Evolutionary conservation across 2,113 vertebrate species (phyloP).

Genomic region (Salvelinus alpinus): DNA sequence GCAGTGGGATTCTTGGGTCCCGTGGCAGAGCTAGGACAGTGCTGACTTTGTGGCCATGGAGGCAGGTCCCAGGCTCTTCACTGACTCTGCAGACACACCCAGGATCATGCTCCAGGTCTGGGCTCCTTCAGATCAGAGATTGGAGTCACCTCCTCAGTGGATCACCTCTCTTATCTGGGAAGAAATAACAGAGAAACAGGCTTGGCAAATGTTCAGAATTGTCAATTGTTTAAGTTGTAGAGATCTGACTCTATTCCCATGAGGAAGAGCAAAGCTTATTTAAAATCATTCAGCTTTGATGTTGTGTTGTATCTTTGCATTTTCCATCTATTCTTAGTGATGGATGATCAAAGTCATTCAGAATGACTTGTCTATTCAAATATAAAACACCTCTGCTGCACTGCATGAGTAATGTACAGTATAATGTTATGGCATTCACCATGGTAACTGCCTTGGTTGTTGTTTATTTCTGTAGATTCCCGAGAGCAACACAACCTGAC

Average conservation of each 20-base stretch:
- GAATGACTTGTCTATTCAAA: neutral
- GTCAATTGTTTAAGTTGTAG: conserved; percentile 33
- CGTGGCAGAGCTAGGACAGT: conserved; percentile 15
- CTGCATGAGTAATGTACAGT: too few relatives aligned
- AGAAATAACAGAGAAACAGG: conserved; percentile 39
- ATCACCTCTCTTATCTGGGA: conserved; percentile 56
- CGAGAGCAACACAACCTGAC: too few relatives aligned
- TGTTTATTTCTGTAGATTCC: too few relatives aligned
- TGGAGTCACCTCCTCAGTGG: conserved; percentile 20
- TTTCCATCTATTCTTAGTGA: neutral
- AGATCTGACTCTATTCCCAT: conserved; percentile 21
- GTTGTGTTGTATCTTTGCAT: conserved; percentile 22
- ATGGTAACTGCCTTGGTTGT: too few relatives aligned
- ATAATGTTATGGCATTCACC: too few relatives aligned
- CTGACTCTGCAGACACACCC: conserved; percentile 52
- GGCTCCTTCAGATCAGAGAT: conserved; percentile 51
- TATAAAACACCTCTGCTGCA: neutral
- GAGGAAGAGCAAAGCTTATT: conserved; percentile 9
- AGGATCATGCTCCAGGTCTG: conserved; percentile 50
- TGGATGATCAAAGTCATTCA: neutral
- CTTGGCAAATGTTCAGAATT: conserved; percentile 27
- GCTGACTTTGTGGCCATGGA: conserved; percentile 44
- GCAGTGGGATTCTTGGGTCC: neutral
- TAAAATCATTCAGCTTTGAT: conserved; percentile 21
- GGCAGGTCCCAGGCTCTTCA: conserved; percentile 45